Base-by-base conservation (phyloP, 2,888 invertebrate species). In the Apodemia zela region DNA sequence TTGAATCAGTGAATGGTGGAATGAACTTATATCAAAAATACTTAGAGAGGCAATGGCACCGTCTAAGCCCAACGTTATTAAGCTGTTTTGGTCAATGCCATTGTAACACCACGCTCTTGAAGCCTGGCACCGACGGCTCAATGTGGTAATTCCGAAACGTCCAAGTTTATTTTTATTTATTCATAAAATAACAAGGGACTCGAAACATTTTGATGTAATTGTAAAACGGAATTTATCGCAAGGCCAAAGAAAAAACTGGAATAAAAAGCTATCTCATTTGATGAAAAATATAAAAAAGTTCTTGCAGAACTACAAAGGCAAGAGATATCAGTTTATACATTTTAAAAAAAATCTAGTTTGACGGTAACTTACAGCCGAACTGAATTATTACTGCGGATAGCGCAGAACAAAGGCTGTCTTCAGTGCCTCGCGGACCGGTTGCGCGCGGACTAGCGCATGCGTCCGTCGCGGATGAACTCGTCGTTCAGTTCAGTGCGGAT, bases 401-500 rank as follows among this genome's bases (percentile, higher is more conserved):
- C n/a, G n/a, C n/a, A n/a, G n/a, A n/a, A n/a, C n/a, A n/a, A 29
- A 42, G 42, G 42, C 68, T 29, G 38, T 35, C 18, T 62, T 62
- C 58, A 64, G 63, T 60, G 60, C 63, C 62, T 62, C 62, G 64
- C 64, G 59, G 64, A 65, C 38, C 59, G 62, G 61, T 51, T 59
- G 64, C 62, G n/a, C 54, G 65, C 60, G 62, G 65, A 57, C 62
- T 29, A 47, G 65, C 2, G n/a, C 49, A 38, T 65, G 60, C 59
- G 59, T 61, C 61, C 63, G 63, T 60, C 63, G 63, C 51, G 63
- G 49, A 61, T 63, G 42, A 63, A 60, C 58, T 61, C 15, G 45
- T 63, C 61, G 63, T 63, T 65, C 65, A 65, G 58, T 65, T 17
- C 63, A 13, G 57, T 17, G 65, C 61, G 64, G 64, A 61, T 61